These are phyloP conservation scores for Biston betularia DNA, from an alignment of 2,888 invertebrate genomes.

Conservation along the genomic window DNA sequence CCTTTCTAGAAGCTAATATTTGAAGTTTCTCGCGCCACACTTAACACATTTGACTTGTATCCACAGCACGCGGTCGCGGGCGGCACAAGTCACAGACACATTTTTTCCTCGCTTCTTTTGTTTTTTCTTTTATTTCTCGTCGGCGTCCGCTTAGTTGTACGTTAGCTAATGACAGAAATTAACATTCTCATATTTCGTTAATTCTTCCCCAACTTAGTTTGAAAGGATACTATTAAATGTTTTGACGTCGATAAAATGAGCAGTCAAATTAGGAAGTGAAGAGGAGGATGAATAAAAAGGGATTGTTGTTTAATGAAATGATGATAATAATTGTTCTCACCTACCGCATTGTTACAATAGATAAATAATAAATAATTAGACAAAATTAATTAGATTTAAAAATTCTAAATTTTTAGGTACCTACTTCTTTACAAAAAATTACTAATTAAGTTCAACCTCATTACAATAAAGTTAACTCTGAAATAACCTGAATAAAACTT, in stretches of 20 bases:
- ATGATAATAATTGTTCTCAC: conserved; percentile 33
- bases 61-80: conserved; percentile 70
- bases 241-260: conserved; percentile 61
- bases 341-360: conserved; percentile 21
- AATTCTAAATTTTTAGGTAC: neutral
- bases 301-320: conserved; percentile 35
- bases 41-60: conserved; percentile 82
- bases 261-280: conserved; percentile 38
- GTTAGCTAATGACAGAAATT: conserved; percentile 82
- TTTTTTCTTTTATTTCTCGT: conserved; percentile 68
- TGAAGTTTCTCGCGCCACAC: conserved; percentile 63
- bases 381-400: neutral
- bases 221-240: conserved; percentile 62
- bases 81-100: conserved; percentile 67
- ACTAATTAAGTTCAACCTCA: too few species aligned
- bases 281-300: conserved; percentile 29
- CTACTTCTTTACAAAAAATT: too few species aligned
- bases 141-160: conserved; percentile 73
- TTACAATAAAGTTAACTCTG: too few species aligned
- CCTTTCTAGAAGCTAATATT: conserved; percentile 52
- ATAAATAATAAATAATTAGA: neutral
- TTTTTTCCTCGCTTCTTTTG: conserved; percentile 59
- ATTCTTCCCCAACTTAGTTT: conserved; percentile 67
- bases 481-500: too few species aligned
- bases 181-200: conserved; percentile 80